These are phyloP conservation scores for Rhabdomys dilectus DNA, from an alignment of 2,113 vertebrate genomes.

Conservation along the genomic window DNA sequence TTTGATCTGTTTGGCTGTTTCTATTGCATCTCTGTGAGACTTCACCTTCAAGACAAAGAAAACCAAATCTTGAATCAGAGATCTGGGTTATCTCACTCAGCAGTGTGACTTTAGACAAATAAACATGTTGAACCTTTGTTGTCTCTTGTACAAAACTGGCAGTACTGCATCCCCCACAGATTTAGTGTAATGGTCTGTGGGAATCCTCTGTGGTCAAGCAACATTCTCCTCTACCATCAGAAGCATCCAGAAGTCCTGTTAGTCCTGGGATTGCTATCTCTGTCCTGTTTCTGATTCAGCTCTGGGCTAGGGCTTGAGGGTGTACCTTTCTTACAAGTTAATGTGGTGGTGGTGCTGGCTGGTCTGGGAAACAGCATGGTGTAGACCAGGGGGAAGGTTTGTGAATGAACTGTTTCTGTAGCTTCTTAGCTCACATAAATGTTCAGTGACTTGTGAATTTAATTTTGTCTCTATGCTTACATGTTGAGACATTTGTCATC, in stretches of 20 bases:
- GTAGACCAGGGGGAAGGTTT: neutral
- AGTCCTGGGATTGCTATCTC: neutral
- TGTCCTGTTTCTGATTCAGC: neutral
- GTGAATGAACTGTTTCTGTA: neutral
- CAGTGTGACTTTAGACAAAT: constrained; percentile 16
- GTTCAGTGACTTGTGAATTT: constrained; percentile 7
- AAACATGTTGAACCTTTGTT: neutral
- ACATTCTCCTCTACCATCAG: neutral
- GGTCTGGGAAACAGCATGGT: neutral
- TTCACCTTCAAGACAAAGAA: neutral
- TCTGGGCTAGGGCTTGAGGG: neutral
- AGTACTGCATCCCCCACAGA: no score
- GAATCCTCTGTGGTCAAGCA: neutral
- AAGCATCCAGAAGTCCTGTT: neutral
- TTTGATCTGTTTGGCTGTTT: neutral
- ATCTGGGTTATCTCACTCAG: neutral
- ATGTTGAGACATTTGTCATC: constrained; percentile 29
- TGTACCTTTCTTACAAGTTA: neutral
- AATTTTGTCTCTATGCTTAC: constrained; percentile 17
- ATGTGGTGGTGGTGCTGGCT: neutral
- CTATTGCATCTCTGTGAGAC: neutral
- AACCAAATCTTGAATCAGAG: neutral
- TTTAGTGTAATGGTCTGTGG: neutral
- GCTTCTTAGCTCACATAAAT: neutral
- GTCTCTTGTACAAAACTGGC: neutral